Evolutionary conservation across 1,140 invertebrate genomes (phyloP).

Genomic region (Rhagoletis pomonella): DNA sequence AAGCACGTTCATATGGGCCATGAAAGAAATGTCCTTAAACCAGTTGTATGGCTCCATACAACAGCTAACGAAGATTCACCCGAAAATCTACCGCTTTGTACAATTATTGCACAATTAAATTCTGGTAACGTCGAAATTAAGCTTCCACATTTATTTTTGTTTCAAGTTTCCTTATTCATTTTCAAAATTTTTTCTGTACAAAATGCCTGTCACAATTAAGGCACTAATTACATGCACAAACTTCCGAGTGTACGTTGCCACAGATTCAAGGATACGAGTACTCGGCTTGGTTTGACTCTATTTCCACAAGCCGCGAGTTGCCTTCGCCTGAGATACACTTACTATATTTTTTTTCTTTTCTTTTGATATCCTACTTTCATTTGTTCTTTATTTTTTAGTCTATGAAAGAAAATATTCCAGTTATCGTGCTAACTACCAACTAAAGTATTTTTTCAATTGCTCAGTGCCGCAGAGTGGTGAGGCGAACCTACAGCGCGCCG

Average conservation of each 20-base stretch:
- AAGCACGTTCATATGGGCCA: background rate
- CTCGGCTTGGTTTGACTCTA: constrained; percentile 44
- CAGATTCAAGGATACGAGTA: constrained; percentile 39
- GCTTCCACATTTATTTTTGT: constrained; percentile 35
- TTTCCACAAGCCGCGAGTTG: constrained; percentile 40
- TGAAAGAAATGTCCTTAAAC: background rate
- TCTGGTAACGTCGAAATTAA: constrained; percentile 26
- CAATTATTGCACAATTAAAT: constrained; percentile 48
- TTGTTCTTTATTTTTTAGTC: background rate
- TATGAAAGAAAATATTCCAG: constrained; percentile 48
- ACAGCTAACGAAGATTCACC: background rate
- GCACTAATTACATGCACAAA: constrained; percentile 51
- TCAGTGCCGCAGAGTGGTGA: background rate
- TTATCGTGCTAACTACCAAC: constrained; percentile 47
- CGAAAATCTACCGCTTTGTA: constrained; percentile 42
- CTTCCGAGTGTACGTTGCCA: constrained; percentile 49
- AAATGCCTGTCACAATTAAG: constrained; percentile 51
- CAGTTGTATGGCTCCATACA: background rate
- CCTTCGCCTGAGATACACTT: background rate
- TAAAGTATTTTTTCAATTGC: constrained; percentile 22
- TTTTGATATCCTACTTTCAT: background rate
- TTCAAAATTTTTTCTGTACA: background rate
- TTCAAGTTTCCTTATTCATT: constrained; percentile 22
- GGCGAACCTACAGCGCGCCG: background rate
- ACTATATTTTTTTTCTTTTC: background rate